phyloP scores from a whole-genome alignment of 2,113 vertebrate genomes.

The Cariama cristata region DNA sequence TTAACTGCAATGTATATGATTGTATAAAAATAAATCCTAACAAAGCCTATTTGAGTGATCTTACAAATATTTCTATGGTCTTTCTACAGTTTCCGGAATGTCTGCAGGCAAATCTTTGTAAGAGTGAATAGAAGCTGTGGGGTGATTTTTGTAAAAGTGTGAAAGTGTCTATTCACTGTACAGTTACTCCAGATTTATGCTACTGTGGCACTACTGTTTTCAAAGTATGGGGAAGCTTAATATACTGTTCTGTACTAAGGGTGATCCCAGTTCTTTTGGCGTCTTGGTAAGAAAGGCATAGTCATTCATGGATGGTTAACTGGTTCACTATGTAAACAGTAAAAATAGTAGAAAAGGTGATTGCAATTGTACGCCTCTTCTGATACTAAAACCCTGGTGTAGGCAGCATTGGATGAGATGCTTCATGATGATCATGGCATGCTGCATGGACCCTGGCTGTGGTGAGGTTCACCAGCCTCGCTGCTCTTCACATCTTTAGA shows the following conservation, averaged over 20 bases:
- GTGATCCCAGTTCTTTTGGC: not conserved
- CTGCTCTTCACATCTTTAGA: not conserved
- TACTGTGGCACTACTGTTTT: not conserved
- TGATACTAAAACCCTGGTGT: not conserved
- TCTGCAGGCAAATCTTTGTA: not conserved
- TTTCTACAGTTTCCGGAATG: not conserved
- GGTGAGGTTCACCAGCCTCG: not conserved
- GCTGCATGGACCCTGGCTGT: not conserved
- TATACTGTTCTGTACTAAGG: not conserved
- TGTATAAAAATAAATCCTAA: not conserved
- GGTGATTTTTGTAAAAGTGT: not conserved
- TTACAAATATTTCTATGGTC: not conserved
- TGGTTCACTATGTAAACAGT: not conserved
- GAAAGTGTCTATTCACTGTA: not conserved
- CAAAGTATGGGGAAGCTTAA: not conserved
- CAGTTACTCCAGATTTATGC: not conserved
- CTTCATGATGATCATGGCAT: rapidly evolving
- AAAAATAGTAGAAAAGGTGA: not conserved
- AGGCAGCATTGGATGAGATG: not conserved
- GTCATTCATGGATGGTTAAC: not conserved
- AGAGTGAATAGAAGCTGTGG: not conserved
- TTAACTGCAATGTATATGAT: rapidly evolving
- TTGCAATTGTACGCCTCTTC: not conserved
- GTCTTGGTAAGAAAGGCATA: not conserved
- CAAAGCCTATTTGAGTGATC: not conserved